Conservation (phyloP, 2,888 invertebrate species). For the Nemotelus nigrinus region DNA sequence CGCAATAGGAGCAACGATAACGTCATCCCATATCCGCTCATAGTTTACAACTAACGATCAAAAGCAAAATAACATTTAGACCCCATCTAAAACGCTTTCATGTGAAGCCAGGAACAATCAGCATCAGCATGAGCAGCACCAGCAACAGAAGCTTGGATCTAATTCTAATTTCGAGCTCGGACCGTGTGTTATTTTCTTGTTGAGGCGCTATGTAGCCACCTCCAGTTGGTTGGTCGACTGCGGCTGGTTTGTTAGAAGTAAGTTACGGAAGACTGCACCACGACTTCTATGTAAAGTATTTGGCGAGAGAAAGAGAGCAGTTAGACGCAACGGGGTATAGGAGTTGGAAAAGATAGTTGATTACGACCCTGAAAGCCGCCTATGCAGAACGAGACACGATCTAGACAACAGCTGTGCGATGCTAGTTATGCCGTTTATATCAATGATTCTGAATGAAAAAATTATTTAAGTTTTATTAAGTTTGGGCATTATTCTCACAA, state of each 20-base stretch:
- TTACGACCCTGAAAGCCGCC: constrained; percentile 38
- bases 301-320: constrained; percentile 2
- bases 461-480: too few relatives aligned
- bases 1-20: constrained; percentile 2
- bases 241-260: too few relatives aligned
- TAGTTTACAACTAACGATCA: constrained; percentile 41
- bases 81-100: neutral
- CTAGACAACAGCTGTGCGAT: constrained; percentile 23
- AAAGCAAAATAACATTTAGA: constrained; percentile 18
- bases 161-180: constrained; percentile 1
- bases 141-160: neutral
- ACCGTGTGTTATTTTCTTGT: neutral
- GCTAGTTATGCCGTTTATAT: neutral
- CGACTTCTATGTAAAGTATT: constrained; percentile 20
- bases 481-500: too few relatives aligned
- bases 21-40: constrained; percentile 35
- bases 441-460: too few relatives aligned
- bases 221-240: too few relatives aligned
- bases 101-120: neutral
- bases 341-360: constrained; percentile 20
- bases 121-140: too few relatives aligned
- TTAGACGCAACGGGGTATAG: neutral
- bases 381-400: constrained; percentile 29
- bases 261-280: constrained; percentile 35
- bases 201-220: neutral